A percentile compares a stretch with the other conserved stretches of the same genome.
Evolutionary conservation across 1,140 invertebrate species (phyloP).

Genomic region (Pinna nobilis): DNA sequence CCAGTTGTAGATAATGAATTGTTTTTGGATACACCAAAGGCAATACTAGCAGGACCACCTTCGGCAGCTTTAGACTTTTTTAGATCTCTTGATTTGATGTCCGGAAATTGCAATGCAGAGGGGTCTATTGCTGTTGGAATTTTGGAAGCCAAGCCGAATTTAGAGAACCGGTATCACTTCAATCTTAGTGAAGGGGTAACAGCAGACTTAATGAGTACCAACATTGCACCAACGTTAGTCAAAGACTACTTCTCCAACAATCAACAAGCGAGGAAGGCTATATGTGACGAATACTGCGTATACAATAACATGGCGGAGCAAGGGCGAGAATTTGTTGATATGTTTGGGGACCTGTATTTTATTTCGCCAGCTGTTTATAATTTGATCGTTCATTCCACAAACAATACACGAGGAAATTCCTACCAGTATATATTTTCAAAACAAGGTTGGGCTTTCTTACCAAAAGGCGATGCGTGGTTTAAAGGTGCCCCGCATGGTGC

Average conservation of each 20-base stretch:
- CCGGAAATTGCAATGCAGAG: slow-evolving; percentile 41
- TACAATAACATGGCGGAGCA: background rate
- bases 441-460: background rate
- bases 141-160: slow-evolving; percentile 1
- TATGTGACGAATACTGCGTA: slow-evolving; percentile 39
- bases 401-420: slow-evolving; percentile 11
- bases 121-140: slow-evolving; percentile 41
- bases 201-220: slow-evolving; percentile 28
- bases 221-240: slow-evolving; percentile 29
- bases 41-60: slow-evolving; percentile 18
- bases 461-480: slow-evolving; percentile 30
- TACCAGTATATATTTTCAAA: slow-evolving; percentile 40
- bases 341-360: slow-evolving; percentile 6
- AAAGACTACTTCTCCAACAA: slow-evolving; percentile 33
- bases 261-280: background rate
- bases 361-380: slow-evolving; percentile 3
- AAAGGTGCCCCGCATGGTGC: slow-evolving; percentile 36
- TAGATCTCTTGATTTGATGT: slow-evolving; percentile 45
- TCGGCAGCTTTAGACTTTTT: slow-evolving; percentile 31
- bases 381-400: slow-evolving; percentile 14
- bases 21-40: slow-evolving; percentile 12
- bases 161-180: slow-evolving; percentile 32
- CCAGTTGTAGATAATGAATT: slow-evolving; percentile 50
- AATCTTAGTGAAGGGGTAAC: slow-evolving; percentile 34
- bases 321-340: background rate